Conservation (phyloP, 2,888 invertebrate species). For the Hydroisotoma schaefferi region DNA sequence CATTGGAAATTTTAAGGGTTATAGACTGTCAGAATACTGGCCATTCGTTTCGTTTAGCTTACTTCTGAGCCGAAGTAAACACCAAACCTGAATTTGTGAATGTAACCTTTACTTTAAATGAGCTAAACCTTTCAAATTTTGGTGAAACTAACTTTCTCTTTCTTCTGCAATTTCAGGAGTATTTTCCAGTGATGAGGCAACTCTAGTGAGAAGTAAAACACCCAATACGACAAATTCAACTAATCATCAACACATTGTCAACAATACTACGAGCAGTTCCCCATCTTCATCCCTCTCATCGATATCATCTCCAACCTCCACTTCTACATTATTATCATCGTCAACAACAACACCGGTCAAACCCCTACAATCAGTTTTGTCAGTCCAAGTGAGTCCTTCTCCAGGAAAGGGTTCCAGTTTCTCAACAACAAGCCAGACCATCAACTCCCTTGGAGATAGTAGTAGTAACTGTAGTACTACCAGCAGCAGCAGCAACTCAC, state of each 20-base stretch:
- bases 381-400: background rate
- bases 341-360: background rate
- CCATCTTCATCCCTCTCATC: slow-evolving; percentile 2
- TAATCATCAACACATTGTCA: background rate
- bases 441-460: background rate
- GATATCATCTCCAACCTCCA: slow-evolving; percentile 9
- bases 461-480: slow-evolving; percentile 3
- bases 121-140: background rate
- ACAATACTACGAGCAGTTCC: slow-evolving; percentile 7
- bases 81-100: background rate
- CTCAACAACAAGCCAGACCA: no score
- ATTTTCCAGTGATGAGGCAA: slow-evolving; percentile 45
- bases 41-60: no score
- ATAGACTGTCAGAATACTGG: no score
- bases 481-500: slow-evolving; percentile 50
- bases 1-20: no score
- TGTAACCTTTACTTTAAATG: background rate
- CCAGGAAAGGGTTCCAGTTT: background rate
- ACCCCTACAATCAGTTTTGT: slow-evolving; percentile 4
- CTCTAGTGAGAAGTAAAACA: slow-evolving; percentile 7
- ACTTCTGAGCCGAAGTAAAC: no score
- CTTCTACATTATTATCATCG: slow-evolving; percentile 10
- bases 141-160: background rate
- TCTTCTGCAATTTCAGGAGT: slow-evolving; percentile 35
- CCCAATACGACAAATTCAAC: no score